These are phyloP conservation scores for Neogale vison DNA, from an alignment of 2,113 vertebrate genomes.

Conservation along the genomic window DNA sequence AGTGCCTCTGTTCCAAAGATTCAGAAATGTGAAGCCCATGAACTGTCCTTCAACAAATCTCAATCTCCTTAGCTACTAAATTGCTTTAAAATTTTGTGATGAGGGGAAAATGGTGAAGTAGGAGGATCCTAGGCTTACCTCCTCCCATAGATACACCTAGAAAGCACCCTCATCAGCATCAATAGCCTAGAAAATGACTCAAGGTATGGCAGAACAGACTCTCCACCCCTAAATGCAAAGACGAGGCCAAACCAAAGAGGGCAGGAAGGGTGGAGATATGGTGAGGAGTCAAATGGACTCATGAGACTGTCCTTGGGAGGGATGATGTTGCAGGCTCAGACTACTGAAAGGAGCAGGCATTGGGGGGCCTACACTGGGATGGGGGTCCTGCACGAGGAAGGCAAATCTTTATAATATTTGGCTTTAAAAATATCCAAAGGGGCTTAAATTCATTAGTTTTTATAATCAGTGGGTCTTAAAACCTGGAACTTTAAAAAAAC, in stretches of 20 bases:
- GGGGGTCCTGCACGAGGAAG: not conserved
- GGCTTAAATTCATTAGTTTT: not conserved
- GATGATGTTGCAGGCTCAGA: not conserved
- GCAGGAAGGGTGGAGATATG: not conserved
- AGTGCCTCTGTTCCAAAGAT: not conserved
- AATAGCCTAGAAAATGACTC: not conserved
- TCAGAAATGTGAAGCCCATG: not conserved
- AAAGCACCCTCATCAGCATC: not conserved
- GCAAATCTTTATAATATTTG: not conserved
- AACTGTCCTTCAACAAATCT: not conserved
- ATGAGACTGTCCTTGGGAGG: not conserved
- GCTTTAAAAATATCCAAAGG: not conserved
- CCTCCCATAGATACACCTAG: not conserved
- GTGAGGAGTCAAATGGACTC: not conserved
- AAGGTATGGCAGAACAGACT: not conserved
- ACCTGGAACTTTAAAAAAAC: not conserved
- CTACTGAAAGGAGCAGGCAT: not conserved
- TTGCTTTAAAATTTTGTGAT: not conserved
- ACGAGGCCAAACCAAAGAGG: not conserved
- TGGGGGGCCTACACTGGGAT: not conserved
- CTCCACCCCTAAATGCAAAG: not conserved
- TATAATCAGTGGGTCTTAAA: not conserved
- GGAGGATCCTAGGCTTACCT: not conserved
- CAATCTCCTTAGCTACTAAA: not conserved
- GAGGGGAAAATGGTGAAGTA: not conserved